These are phyloP conservation scores for Lymantria dispar DNA, from an alignment of 2,888 invertebrate genomes.

Conservation along the genomic window DNA sequence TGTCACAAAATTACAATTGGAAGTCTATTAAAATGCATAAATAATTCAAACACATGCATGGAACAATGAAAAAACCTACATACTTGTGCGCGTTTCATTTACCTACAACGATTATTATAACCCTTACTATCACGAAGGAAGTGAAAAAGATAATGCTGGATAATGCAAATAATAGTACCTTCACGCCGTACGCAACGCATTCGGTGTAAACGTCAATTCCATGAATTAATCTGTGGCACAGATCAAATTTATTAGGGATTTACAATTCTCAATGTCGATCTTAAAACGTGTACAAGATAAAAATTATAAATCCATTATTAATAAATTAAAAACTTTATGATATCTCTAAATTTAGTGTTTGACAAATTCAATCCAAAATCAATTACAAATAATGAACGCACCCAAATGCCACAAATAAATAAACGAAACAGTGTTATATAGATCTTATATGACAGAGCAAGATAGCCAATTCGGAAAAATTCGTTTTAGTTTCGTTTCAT, in stretches of 20 bases:
- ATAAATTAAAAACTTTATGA: too few species aligned
- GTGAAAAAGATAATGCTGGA: background rate
- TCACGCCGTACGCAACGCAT: background rate
- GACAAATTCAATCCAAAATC: background rate
- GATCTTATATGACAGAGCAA: constrained; percentile 22
- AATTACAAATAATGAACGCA: constrained; percentile 19
- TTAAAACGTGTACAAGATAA: too few species aligned
- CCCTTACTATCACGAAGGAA: background rate
- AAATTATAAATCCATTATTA: too few species aligned
- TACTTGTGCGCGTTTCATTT: background rate
- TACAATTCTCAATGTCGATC: too few species aligned
- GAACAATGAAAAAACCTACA: background rate
- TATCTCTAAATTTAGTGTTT: too few species aligned
- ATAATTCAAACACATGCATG: constrained; percentile 15
- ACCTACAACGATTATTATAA: background rate
- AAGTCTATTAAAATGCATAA: constrained; percentile 15
- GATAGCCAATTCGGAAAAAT: constrained; percentile 45
- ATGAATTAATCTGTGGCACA: background rate
- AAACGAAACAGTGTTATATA: constrained; percentile 12
- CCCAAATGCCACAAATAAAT: constrained; percentile 13
- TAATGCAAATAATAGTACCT: background rate
- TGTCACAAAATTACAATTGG: constrained; percentile 21
- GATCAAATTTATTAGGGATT: too few species aligned
- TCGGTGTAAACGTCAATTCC: background rate
- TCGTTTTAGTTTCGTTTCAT: constrained; percentile 59